Conservation (phyloP, 1,140 invertebrate genomes). For the Oryctes rhinoceros region DNA sequence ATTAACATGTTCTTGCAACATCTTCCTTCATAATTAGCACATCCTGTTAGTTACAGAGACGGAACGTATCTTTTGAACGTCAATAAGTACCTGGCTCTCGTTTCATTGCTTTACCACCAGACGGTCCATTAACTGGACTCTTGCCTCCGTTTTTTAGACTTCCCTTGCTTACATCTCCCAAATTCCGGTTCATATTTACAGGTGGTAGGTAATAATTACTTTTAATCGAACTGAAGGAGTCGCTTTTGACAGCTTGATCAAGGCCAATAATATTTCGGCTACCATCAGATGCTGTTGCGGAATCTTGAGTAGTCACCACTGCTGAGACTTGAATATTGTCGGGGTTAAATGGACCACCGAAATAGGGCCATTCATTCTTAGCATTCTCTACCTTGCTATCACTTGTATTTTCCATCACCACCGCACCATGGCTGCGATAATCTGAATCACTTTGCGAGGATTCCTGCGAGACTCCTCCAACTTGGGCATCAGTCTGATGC, state of each 20-base stretch:
- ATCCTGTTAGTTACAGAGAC: not conserved
- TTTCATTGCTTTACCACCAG: not conserved
- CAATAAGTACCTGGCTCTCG: not conserved
- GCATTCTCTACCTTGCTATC: not conserved
- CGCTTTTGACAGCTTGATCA: no score
- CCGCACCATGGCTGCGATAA: not conserved
- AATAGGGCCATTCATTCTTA: not conserved
- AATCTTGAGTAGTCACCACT: no score
- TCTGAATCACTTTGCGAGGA: no score
- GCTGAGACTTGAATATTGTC: not conserved
- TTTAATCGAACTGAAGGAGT: not conserved
- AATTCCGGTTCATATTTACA: not conserved
- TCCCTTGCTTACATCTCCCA: not conserved
- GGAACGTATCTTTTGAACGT: not conserved
- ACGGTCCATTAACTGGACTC: not conserved
- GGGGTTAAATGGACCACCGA: not conserved
- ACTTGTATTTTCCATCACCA: not conserved
- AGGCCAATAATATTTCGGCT: no score
- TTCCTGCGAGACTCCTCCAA: not conserved
- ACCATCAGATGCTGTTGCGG: no score
- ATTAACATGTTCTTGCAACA: no score
- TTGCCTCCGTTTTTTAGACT: not conserved
- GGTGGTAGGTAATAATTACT: slow-evolving; percentile 17
- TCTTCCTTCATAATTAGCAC: no score
- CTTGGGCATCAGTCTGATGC: not conserved